A percentile compares a stretch with the other conserved stretches of the same genome.
Conservation (phyloP, 2,113 vertebrate genomes). For the Tragelaphus strepsiceros region DNA sequence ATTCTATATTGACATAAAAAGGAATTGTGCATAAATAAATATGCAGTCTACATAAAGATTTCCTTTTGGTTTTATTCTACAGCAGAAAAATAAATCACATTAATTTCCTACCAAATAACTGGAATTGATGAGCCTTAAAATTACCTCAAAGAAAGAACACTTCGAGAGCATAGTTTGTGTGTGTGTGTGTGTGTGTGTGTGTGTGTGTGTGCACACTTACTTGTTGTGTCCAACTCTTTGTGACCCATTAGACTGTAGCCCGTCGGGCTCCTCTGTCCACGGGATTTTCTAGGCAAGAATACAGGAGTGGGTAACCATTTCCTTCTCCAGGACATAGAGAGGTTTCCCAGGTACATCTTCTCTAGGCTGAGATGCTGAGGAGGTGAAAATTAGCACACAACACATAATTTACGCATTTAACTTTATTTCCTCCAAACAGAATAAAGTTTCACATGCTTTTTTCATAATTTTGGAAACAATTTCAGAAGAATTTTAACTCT, state of each 20-base stretch:
- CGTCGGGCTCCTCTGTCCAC: not conserved
- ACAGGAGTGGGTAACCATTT: not conserved
- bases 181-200: not conserved
- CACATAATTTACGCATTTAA: not conserved
- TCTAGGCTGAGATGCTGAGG: not conserved
- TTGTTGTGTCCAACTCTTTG: not conserved
- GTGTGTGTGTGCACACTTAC: too few species aligned
- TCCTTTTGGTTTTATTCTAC: not conserved
- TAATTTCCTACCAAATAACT: slow-evolving; percentile 30
- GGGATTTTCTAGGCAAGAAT: not conserved
- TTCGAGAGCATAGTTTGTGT: not conserved
- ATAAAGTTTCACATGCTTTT: not conserved
- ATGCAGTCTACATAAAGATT: not conserved
- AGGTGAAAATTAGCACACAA: not conserved
- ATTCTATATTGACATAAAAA: not conserved
- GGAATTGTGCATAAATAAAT: not conserved
- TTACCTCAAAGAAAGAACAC: not conserved
- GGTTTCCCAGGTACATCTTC: not conserved
- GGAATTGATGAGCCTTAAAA: not conserved
- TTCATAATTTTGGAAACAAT: not conserved
- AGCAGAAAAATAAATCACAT: slow-evolving; percentile 4
- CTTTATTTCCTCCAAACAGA: not conserved
- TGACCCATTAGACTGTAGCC: not conserved
- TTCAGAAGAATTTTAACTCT: not conserved
- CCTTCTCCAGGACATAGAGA: not conserved